Percentiles rank a stretch among this genome's conserved stretches.
These are phyloP conservation scores for Centropyge bicolor DNA, from an alignment of 2,797 vertebrate species.

Conservation along the genomic window DNA sequence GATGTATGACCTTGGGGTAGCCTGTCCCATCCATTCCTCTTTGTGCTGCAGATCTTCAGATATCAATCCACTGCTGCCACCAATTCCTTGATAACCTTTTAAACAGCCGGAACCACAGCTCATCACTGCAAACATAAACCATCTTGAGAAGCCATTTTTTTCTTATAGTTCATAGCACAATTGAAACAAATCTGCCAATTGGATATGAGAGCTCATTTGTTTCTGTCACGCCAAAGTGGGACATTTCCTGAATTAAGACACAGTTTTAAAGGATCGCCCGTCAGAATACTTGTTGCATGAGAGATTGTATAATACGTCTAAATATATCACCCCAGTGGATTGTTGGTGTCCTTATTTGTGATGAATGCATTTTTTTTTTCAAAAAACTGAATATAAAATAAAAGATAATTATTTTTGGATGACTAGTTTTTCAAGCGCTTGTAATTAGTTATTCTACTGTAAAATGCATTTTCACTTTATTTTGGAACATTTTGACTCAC, in stretches of 20 bases:
- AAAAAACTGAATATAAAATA: slow-evolving; percentile 20
- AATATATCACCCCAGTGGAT: slow-evolving; percentile 37
- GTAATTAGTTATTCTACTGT: slow-evolving; percentile 1
- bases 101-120: slow-evolving; percentile 28
- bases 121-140: slow-evolving; percentile 48
- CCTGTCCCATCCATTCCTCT: slow-evolving; percentile 20
- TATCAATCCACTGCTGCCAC: slow-evolving; percentile 36
- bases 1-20: slow-evolving; percentile 54
- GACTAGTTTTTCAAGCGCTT: slow-evolving; percentile 6
- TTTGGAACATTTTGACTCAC: slow-evolving; percentile 9
- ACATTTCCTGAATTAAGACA: slow-evolving; percentile 51
- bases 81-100: slow-evolving; percentile 51
- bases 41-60: slow-evolving; percentile 38
- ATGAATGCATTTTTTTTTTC: slow-evolving; percentile 4
- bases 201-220: slow-evolving; percentile 69
- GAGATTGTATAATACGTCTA: slow-evolving; percentile 33
- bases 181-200: slow-evolving; percentile 67
- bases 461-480: slow-evolving; percentile 29
- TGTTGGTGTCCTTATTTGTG: slow-evolving; percentile 18
- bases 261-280: slow-evolving; percentile 49
- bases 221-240: slow-evolving; percentile 56
- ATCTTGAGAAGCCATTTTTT: slow-evolving; percentile 68
- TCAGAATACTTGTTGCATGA: slow-evolving; percentile 48
- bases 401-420: slow-evolving; percentile 19
- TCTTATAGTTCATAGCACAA: slow-evolving; percentile 62